These are phyloP conservation scores for Etheostoma nigrum DNA, from an alignment of 2,797 vertebrate species.

Conservation along the genomic window DNA sequence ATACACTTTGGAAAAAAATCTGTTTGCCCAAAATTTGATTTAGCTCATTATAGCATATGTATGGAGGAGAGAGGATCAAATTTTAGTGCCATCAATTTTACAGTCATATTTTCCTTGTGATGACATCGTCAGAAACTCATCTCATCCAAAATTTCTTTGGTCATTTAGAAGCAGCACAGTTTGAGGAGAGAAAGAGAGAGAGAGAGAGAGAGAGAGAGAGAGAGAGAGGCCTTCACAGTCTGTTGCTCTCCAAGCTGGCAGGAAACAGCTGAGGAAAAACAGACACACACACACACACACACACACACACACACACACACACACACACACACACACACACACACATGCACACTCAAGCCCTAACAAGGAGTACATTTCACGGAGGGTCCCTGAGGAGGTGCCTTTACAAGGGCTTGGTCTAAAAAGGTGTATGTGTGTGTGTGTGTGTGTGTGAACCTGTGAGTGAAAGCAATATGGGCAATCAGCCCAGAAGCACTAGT, in stretches of 20 bases:
- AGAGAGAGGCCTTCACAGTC: constrained; percentile 75
- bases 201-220: constrained; percentile 28
- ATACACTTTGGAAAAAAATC: constrained; percentile 35
- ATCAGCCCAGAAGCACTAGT: constrained; percentile 76
- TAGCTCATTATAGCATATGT: constrained; percentile 17
- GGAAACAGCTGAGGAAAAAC: constrained; percentile 88
- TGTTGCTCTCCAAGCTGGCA: constrained; percentile 76
- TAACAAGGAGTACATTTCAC: constrained; percentile 82
- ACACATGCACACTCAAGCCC: constrained; percentile 17
- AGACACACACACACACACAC: constrained; percentile 65
- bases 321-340: constrained; percentile 36
- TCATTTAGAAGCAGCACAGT: constrained; percentile 46
- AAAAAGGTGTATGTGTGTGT: constrained; percentile 69
- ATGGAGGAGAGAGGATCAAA: constrained; percentile 16
- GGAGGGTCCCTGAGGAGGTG: constrained; percentile 72
- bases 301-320: constrained; percentile 46
- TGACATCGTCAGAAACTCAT: constrained; percentile 43
- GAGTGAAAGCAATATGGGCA: constrained; percentile 81
- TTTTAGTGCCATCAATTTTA: constrained; percentile 20
- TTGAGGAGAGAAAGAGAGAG: constrained; percentile 32
- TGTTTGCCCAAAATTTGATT: constrained; percentile 14
- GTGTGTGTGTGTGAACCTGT: constrained; percentile 45
- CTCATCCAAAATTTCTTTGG: constrained; percentile 25
- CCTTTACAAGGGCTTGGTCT: constrained; percentile 79
- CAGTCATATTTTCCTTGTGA: constrained; percentile 47